Base-by-base conservation (phyloP, 2,113 vertebrate species). In the Piaya cayana region DNA sequence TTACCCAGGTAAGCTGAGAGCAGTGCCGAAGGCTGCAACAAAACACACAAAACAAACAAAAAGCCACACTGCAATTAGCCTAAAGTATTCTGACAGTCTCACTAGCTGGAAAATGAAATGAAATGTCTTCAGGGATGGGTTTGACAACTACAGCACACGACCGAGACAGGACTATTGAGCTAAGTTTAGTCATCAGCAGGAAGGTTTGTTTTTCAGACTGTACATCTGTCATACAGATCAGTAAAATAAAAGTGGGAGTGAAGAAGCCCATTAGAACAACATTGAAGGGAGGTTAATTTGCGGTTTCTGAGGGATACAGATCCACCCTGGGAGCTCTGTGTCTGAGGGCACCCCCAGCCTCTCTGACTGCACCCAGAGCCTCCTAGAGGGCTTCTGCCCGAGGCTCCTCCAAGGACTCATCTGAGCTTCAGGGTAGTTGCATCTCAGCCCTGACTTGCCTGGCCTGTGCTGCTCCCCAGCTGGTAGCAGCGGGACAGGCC, bases 401-500 rank as follows among this genome's bases (percentile, higher is more conserved):
- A 79, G n/a, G 37, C 9, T 67, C 29, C n/a, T 72, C 15, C 52
- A 30, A 34, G 29, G 37, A 43, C 39, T 62, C 42, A 20, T 6
- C 9, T 49, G 53, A 49, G 7, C 47, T 49, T 20, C n/a, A 13
- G 2, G 16, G 17, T 9, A 11, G 25, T 45, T 67, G 47, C 3
- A 0, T 6, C 2, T 0, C 26, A 53, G 53, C 11, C 9, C 53
- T 27, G 20, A 39, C 39, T 9, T 2, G 29, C 43, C 65, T 2
- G 2, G n/a, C 18, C 14, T 47, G 27, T 20, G 23, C 42, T 2
- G 1, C 20, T 21, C 29, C 59, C 43, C 0, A 0, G 27, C 43
- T 45, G 16, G 18, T 21, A 13, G 25, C 60, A 17, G 25, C 4
- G 8, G 27, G 27, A 29, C 32, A 68, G 12, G 26, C 23, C 32